phyloP scores from a whole-genome alignment of 2,888 invertebrate species.

The Lampropteryx suffumata region DNA sequence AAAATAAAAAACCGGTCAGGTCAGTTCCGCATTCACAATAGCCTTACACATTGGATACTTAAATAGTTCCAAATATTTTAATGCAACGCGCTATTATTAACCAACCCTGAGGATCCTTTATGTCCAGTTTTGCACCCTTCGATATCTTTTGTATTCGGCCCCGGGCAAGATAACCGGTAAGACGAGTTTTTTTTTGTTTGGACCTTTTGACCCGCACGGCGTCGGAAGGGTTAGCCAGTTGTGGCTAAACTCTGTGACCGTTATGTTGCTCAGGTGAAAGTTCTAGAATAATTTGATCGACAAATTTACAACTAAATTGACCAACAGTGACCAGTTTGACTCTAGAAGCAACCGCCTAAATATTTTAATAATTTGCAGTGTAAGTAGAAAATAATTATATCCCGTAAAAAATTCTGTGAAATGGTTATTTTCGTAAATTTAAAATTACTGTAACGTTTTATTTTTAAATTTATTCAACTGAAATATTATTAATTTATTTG shows the following conservation, averaged over 20 bases:
- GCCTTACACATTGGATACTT: constrained; percentile 75
- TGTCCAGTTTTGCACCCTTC: constrained; percentile 76
- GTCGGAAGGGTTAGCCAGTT: constrained; percentile 71
- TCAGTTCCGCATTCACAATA: constrained; percentile 78
- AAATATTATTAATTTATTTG: no score
- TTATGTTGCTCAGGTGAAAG: constrained; percentile 29
- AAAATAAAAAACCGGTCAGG: constrained; percentile 76
- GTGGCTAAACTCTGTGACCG: constrained; percentile 58
- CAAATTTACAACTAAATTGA: neutral
- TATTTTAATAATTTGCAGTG: no score
- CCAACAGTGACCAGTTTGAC: neutral
- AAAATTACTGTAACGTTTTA: no score
- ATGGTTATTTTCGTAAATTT: no score
- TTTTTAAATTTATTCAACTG: no score
- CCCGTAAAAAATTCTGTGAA: no score
- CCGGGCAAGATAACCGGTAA: constrained; percentile 80
- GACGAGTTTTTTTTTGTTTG: constrained; percentile 58
- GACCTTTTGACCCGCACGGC: constrained; percentile 59
- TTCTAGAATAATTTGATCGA: neutral
- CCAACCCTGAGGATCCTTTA: constrained; percentile 63
- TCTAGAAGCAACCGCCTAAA: no score
- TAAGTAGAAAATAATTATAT: no score
- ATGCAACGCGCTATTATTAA: constrained; percentile 70
- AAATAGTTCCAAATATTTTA: constrained; percentile 82
- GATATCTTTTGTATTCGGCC: constrained; percentile 55